Conservation (phyloP, 2,797 vertebrate genomes). For the Babyrousa celebensis region DNA sequence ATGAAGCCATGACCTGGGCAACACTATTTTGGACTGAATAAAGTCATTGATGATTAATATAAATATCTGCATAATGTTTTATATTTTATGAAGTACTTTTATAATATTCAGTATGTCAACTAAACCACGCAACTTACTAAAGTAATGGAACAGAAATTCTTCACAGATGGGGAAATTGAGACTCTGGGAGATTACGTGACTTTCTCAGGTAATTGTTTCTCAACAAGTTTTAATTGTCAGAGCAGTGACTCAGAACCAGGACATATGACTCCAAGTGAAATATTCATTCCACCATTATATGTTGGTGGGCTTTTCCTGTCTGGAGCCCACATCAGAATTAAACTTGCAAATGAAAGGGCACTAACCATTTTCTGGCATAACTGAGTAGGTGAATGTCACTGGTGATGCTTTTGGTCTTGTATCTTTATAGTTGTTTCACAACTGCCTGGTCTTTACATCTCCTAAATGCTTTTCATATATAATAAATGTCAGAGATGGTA, state of each 20-base stretch:
- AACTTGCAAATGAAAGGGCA: constrained; percentile 68
- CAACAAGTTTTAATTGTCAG: constrained; percentile 70
- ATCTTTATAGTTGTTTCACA: constrained; percentile 7
- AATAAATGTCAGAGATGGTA: not conserved
- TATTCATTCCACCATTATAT: not conserved
- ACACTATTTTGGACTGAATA: not conserved
- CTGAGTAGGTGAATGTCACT: constrained; percentile 56
- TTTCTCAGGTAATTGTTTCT: constrained; percentile 30
- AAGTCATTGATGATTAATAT: not conserved
- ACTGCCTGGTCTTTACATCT: constrained; percentile 37
- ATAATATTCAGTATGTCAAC: not conserved
- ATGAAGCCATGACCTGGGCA: not conserved
- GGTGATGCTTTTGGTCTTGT: not conserved
- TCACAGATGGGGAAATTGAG: constrained; percentile 27
- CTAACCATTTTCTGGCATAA: constrained; percentile 47
- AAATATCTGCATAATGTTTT: not conserved
- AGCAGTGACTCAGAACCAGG: constrained; percentile 41
- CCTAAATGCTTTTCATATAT: constrained; percentile 15
- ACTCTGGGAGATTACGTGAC: not conserved
- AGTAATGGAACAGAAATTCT: not conserved
- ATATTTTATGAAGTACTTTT: constrained; percentile 43
- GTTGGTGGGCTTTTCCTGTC: constrained; percentile 52
- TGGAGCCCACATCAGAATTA: constrained; percentile 57
- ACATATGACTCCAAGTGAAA: constrained; percentile 4
- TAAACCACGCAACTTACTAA: not conserved